phyloP scores from a whole-genome alignment of 2,888 invertebrate species.

The Phragmatobia fuliginosa region DNA sequence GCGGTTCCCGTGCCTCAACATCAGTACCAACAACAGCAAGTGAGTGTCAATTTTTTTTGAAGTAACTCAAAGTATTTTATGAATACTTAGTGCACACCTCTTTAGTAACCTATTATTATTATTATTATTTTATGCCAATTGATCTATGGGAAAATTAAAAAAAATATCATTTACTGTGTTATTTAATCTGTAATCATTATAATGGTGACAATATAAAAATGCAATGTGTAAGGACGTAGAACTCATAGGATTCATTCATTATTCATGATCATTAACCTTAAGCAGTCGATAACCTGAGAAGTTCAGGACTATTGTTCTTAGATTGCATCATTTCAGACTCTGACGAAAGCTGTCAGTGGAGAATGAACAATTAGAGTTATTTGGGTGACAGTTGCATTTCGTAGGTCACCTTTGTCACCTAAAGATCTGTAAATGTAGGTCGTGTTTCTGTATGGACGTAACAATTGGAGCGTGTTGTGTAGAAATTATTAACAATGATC shows the following conservation, averaged over 20 bases:
- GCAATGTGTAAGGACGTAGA: background rate
- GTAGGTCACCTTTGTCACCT: slow-evolving; percentile 14
- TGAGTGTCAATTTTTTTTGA: slow-evolving; percentile 50
- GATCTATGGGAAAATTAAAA: no score
- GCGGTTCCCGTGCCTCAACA: slow-evolving; percentile 69
- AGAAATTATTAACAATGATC: background rate
- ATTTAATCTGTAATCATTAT: background rate
- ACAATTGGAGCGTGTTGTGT: slow-evolving; percentile 2
- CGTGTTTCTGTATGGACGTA: slow-evolving; percentile 6
- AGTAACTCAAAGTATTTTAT: background rate
- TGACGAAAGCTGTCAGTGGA: slow-evolving; percentile 11
- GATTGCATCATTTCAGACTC: slow-evolving; percentile 26
- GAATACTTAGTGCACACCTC: background rate
- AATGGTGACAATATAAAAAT: background rate
- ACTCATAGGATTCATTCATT: background rate
- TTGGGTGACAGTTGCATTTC: slow-evolving; percentile 10
- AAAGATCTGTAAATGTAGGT: slow-evolving; percentile 12
- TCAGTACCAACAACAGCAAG: slow-evolving; percentile 78
- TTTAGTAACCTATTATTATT: no score
- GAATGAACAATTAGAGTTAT: background rate
- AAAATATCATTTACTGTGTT: background rate
- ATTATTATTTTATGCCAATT: no score
- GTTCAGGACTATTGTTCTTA: slow-evolving; percentile 36
- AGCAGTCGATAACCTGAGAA: slow-evolving; percentile 21
- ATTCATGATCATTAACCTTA: slow-evolving; percentile 24